A percentile compares a stretch with the other conserved stretches of the same genome.
These are phyloP conservation scores for Nasonia giraulti DNA, from an alignment of 1,140 invertebrate species.

Conservation along the genomic window DNA sequence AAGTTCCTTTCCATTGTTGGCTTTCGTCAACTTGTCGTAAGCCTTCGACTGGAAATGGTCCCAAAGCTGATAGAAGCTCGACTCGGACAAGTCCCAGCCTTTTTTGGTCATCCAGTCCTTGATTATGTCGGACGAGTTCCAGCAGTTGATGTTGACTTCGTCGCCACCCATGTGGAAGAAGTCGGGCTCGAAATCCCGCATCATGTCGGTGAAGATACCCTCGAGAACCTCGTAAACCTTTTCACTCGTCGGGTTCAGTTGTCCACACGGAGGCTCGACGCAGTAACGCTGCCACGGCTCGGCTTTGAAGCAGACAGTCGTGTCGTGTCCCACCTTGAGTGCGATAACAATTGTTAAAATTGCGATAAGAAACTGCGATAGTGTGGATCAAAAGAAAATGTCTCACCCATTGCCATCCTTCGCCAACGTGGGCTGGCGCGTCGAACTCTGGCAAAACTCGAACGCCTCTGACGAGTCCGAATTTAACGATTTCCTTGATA, in stretches of 20 bases:
- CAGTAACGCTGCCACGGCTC: constrained; percentile 87
- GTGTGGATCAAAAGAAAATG: no score
- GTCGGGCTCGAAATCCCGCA: constrained; percentile 80
- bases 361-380: constrained; percentile 19
- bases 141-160: constrained; percentile 85
- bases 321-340: constrained; percentile 66
- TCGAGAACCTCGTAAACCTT: constrained; percentile 84
- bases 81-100: constrained; percentile 76
- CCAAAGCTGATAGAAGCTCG: constrained; percentile 85
- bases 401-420: constrained; percentile 87
- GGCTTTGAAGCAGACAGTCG: constrained; percentile 76
- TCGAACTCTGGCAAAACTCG: constrained; percentile 90
- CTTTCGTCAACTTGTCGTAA: constrained; percentile 72
- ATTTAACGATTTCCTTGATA: constrained; percentile 79
- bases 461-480: constrained; percentile 83
- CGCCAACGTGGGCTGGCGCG: constrained; percentile 90
- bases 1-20: constrained; percentile 75
- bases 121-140: constrained; percentile 83
- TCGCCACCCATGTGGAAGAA: constrained; percentile 94
- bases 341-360: not conserved
- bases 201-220: constrained; percentile 82
- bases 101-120: constrained; percentile 81
- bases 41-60: constrained; percentile 83
- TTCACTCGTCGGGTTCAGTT: constrained; percentile 86
- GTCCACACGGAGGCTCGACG: constrained; percentile 91